Base-by-base conservation (phyloP, 2,113 vertebrate species). In the Cryptotis parvus region DNA sequence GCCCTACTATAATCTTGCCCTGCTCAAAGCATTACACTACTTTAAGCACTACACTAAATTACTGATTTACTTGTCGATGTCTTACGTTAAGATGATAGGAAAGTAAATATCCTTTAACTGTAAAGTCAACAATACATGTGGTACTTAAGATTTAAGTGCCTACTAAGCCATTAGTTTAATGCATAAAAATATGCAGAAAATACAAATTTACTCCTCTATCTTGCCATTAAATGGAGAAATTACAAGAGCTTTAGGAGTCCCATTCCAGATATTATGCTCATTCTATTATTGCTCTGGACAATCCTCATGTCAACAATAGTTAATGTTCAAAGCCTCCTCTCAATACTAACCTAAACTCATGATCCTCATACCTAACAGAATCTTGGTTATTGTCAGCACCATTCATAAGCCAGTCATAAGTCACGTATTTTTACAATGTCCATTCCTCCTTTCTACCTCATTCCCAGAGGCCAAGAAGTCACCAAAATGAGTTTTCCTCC, bases 281-380 rank as follows among this genome's bases (percentile, higher is more conserved):
- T 55, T 87, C 12, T 9, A 26, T 39, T 55, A 27, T 70, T 15
- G 73, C 27, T 72, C n/a, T 84, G 41, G 43, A 84, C 15, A 85
- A 61, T 7, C 75, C 15, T 66, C 92, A 86, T 4, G 49, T 4
- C 66, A 94, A 11, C 75, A 10, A 74, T 74, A 78, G 7, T 43
- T 52, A 84, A 83, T 52, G 70, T 66, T 90, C 76, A 69, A 89
- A 72, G 37, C 27, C 24, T 58, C 84, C 87, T 33, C 31, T 84
- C 63, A 80, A 49, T n/a, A 18, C 69, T 55, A 87, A 81, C 91
- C 6, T 77, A 15, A 75, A 89, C 39, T 70, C 33, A 72, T 3
- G n/a, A 82, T 65, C 33, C 45, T 66, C 58, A 77, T 9, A 61
- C 20, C 37, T 27, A 37, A 35, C 29, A 90, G 83, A 92, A 37